phyloP scores from a whole-genome alignment of 2,888 invertebrate genomes.

The Nomada hirtipes region DNA sequence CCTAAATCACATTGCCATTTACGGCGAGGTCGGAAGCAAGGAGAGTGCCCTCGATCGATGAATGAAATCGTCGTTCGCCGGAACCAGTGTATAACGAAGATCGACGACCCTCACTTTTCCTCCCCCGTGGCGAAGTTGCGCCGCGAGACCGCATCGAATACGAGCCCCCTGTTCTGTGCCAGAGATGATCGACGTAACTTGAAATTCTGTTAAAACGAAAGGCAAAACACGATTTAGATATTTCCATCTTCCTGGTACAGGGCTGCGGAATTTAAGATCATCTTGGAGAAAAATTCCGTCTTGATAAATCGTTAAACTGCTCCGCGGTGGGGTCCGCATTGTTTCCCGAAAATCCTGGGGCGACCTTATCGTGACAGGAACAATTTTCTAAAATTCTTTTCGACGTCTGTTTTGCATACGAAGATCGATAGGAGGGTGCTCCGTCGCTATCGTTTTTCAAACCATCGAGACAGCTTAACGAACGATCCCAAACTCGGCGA shows the following conservation, averaged over 20 bases:
- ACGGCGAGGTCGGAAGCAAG: slow-evolving; percentile 43
- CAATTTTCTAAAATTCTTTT: slow-evolving; percentile 51
- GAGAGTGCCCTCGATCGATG: slow-evolving; percentile 61
- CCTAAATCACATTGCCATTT: slow-evolving; percentile 79
- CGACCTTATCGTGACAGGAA: slow-evolving; percentile 40
- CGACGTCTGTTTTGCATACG: slow-evolving; percentile 40
- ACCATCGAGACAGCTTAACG: slow-evolving; percentile 45
- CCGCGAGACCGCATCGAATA: background rate
- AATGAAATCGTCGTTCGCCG: slow-evolving; percentile 52
- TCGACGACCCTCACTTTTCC: slow-evolving; percentile 48
- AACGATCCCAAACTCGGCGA: slow-evolving; percentile 41
- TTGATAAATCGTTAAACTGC: background rate
- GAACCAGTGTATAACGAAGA: slow-evolving; percentile 41
- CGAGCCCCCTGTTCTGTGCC: background rate
- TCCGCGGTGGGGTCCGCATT: background rate
- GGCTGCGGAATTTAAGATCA: background rate
- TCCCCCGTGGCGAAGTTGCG: background rate
- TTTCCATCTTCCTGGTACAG: slow-evolving; percentile 4
- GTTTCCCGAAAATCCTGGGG: slow-evolving; percentile 12
- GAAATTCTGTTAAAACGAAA: slow-evolving; percentile 1
- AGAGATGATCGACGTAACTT: slow-evolving; percentile 1
- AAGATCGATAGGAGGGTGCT: slow-evolving; percentile 56
- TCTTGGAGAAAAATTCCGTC: background rate
- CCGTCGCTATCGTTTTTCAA: slow-evolving; percentile 40
- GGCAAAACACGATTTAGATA: background rate